These are phyloP conservation scores for Leptinotarsa rubiginosa DNA, from an alignment of 2,888 invertebrate genomes.

Conservation along the genomic window DNA sequence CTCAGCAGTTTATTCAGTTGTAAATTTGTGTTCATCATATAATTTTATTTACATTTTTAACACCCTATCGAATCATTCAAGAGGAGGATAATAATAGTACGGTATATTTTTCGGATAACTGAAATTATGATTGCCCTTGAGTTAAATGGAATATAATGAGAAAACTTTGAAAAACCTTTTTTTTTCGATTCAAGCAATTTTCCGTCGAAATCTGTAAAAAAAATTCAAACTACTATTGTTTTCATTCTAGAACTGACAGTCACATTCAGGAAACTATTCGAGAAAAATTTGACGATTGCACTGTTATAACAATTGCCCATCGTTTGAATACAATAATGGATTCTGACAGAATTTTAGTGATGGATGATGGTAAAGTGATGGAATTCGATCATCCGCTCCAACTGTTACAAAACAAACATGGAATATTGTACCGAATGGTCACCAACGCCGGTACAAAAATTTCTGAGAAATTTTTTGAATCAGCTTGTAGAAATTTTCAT, in stretches of 20 bases:
- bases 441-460: conserved; percentile 72
- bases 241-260: conserved; percentile 75
- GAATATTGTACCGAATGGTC: conserved; percentile 67
- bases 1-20: too few species aligned
- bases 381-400: conserved; percentile 83
- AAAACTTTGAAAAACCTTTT: conserved; percentile 54
- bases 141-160: too few species aligned
- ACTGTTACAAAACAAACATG: conserved; percentile 67
- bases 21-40: too few species aligned
- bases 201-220: not conserved
- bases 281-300: conserved; percentile 78
- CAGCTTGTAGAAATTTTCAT: not conserved
- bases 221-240: not conserved
- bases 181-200: not conserved
- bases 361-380: conserved; percentile 79
- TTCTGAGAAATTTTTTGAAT: conserved; percentile 37
- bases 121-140: too few species aligned
- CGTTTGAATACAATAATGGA: conserved; percentile 87
- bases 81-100: too few species aligned
- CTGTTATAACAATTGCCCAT: conserved; percentile 86
- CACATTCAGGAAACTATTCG: conserved; percentile 82
- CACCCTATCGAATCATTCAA: too few species aligned
- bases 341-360: conserved; percentile 83
- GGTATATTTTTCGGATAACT: too few species aligned
- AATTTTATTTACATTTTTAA: too few species aligned